Evolutionary conservation across 2,797 vertebrate genomes (phyloP).

Genomic region (Schizopygopsis malacanthus): DNA sequence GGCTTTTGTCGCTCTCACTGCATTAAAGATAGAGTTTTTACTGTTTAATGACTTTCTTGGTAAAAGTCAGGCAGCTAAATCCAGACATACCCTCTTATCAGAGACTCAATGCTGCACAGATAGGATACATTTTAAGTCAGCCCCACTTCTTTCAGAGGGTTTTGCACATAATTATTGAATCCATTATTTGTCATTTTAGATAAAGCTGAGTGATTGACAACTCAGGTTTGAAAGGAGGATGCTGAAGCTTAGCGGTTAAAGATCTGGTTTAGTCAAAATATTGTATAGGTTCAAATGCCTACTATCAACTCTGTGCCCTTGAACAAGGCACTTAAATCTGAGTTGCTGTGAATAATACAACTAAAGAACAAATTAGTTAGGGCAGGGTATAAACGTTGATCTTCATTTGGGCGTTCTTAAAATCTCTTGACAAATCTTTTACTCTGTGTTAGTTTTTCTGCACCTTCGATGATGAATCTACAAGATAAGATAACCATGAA

Average conservation of each 20-base stretch:
- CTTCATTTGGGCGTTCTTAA: neutral
- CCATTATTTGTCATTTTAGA: conserved; percentile 39
- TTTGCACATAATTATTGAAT: conserved; percentile 42
- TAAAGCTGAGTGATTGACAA: conserved; percentile 39
- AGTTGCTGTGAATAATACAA: conserved; percentile 6
- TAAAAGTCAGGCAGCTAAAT: conserved; percentile 43
- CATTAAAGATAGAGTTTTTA: conserved; percentile 46
- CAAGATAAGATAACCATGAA: neutral
- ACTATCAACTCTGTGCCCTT: neutral
- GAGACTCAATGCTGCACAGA: conserved; percentile 8
- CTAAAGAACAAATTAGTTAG: conserved; percentile 2
- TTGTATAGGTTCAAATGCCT: neutral
- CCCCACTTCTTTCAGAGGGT: conserved; percentile 17
- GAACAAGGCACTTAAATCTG: neutral
- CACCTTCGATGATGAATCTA: neutral
- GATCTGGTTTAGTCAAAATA: conserved; percentile 15
- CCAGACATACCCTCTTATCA: conserved; percentile 24
- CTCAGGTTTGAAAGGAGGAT: neutral
- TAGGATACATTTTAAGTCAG: conserved; percentile 18
- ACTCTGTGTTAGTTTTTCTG: neutral
- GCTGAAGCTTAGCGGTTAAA: conserved; percentile 1
- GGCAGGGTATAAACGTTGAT: neutral
- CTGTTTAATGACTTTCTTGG: conserved; percentile 49
- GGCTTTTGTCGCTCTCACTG: conserved; percentile 15
- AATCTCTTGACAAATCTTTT: neutral